A percentile compares a stretch with the other conserved stretches of the same genome.
Evolutionary conservation across 2,888 invertebrate genomes (phyloP).

Genomic region (Auanema freiburgensis): DNA sequence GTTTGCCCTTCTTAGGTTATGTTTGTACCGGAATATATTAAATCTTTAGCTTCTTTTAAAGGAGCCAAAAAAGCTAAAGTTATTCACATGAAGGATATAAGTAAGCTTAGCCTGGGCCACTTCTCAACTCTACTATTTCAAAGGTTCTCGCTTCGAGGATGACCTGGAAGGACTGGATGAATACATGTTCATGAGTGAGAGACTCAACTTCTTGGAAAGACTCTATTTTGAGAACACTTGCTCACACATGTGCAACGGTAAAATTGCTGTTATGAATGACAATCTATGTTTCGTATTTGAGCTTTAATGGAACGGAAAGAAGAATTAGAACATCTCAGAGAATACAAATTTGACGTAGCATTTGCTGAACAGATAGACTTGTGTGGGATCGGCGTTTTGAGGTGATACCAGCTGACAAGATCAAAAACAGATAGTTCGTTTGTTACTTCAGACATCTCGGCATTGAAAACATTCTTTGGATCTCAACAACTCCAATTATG

Average conservation of each 20-base stretch:
- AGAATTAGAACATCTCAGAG: conserved; percentile 43
- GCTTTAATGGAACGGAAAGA: conserved; percentile 40
- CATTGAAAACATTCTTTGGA: conserved; percentile 54
- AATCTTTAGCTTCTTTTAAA: conserved; percentile 24
- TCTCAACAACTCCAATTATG: conserved; percentile 56
- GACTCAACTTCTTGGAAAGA: conserved; percentile 35
- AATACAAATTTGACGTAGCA: conserved; percentile 52
- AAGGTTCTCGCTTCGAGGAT: conserved; percentile 23
- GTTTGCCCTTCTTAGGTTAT: conserved; percentile 34
- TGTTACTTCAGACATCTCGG: conserved; percentile 38
- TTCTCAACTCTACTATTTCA: not conserved
- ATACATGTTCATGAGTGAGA: conserved; percentile 16
- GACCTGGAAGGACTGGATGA: conserved; percentile 32
- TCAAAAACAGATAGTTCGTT: not conserved
- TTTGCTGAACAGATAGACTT: conserved; percentile 56
- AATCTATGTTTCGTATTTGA: conserved; percentile 22
- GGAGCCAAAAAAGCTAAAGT: conserved; percentile 55
- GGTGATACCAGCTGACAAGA: conserved; percentile 5
- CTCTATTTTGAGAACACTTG: conserved; percentile 34
- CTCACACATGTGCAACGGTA: conserved; percentile 41
- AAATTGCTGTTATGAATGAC: not conserved
- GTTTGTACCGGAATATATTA: conserved; percentile 50
- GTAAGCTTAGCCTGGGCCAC: conserved; percentile 23
- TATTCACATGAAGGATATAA: conserved; percentile 48
- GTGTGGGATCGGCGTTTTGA: conserved; percentile 50